A percentile compares a stretch with the other conserved stretches of the same genome.
phyloP scores from a whole-genome alignment of 1,140 invertebrate species.

The Chymomyza costata region DNA sequence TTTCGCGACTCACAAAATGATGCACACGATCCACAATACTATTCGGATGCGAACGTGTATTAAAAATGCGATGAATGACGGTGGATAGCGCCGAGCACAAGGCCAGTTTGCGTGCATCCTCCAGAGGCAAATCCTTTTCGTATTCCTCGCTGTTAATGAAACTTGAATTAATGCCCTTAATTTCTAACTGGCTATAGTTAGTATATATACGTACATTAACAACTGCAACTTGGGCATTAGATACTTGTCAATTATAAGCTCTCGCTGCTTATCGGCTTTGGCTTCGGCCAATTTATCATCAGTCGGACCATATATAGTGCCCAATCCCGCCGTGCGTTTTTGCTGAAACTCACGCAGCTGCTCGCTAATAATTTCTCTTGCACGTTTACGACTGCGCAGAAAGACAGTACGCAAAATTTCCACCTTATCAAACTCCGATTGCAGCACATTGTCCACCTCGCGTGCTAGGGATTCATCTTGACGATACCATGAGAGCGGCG shows the following conservation, averaged over 20 bases:
- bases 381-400: conserved; percentile 87
- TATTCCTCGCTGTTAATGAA: conserved; percentile 80
- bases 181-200: no score
- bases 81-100: conserved; percentile 87
- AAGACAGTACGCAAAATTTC: conserved; percentile 92
- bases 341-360: conserved; percentile 93
- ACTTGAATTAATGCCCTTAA: conserved; percentile 12
- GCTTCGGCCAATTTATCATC: conserved; percentile 88
- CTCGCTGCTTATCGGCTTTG: conserved; percentile 87
- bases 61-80: conserved; percentile 78
- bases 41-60: conserved; percentile 64
- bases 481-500: conserved; percentile 87
- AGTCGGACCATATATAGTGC: conserved; percentile 91
- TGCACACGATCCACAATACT: conserved; percentile 77
- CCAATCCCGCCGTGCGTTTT: conserved; percentile 92
- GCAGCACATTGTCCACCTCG: conserved; percentile 90
- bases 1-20: conserved; percentile 89
- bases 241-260: conserved; percentile 85
- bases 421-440: conserved; percentile 89
- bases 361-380: conserved; percentile 90
- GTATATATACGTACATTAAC: conserved; percentile 82
- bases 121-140: conserved; percentile 79
- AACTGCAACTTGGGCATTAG: conserved; percentile 84
- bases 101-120: conserved; percentile 82
- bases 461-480: conserved; percentile 88